Evolutionary conservation across 2,888 invertebrate genomes (phyloP).

Genomic region (Lingula anatina): DNA sequence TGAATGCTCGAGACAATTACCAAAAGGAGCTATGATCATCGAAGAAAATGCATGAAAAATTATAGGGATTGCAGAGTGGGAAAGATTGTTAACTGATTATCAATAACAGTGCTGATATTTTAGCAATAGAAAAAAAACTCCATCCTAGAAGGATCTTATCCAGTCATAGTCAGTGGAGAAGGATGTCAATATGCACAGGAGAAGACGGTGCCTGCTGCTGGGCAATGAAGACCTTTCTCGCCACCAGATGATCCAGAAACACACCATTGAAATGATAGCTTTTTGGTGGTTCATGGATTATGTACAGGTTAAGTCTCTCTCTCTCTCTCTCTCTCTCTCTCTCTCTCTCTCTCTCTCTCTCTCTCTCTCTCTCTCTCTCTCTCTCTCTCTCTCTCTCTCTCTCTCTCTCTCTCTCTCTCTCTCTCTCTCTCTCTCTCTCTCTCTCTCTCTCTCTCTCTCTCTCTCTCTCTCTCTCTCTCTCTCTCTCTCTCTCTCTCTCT

Average conservation of each 20-base stretch:
- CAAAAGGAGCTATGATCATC: too few species aligned
- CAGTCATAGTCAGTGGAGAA: neutral
- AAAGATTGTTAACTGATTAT: too few species aligned
- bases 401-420: neutral
- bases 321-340: slow-evolving; percentile 1
- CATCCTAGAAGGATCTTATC: too few species aligned
- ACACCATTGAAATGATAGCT: too few species aligned
- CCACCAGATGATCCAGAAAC: too few species aligned
- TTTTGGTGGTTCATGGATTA: too few species aligned
- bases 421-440: neutral
- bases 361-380: slow-evolving; percentile 5
- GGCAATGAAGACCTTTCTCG: neutral
- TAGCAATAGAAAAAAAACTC: too few species aligned
- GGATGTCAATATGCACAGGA: neutral
- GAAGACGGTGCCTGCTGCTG: neutral
- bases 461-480: too few species aligned
- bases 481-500: neutral
- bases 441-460: neutral
- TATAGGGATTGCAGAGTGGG: too few species aligned
- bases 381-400: slow-evolving; percentile 1
- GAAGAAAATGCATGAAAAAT: too few species aligned
- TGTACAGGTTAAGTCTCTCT: neutral
- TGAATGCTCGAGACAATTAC: too few species aligned
- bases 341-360: neutral
- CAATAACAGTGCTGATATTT: too few species aligned